A percentile compares a stretch with the other conserved stretches of the same genome.
Conservation (phyloP, 2,797 vertebrate species). For the Cynopterus sphinx region DNA sequence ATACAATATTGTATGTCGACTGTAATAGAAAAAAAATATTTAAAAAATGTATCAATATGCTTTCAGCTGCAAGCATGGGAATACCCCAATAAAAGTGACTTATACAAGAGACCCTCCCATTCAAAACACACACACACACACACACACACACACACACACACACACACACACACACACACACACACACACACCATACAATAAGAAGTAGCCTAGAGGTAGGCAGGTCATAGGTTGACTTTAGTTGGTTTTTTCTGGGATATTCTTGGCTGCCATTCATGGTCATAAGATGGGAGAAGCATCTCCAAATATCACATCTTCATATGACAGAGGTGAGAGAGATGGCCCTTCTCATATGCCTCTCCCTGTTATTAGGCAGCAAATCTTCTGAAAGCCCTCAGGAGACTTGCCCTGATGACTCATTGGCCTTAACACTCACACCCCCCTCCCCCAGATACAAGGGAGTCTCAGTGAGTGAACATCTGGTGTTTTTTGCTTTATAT, state of each 20-base stretch:
- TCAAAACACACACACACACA: neutral
- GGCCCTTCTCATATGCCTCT: neutral
- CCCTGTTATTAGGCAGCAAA: neutral
- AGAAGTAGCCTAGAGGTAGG: neutral
- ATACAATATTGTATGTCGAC: too few relatives aligned
- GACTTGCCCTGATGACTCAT: neutral
- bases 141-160: neutral
- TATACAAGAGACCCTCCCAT: neutral
- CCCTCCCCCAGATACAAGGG: neutral
- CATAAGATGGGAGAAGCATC: neutral
- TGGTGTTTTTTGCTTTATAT: neutral
- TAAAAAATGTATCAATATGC: neutral
- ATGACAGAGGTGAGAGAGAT: neutral
- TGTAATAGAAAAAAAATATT: too few relatives aligned
- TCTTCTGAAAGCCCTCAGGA: neutral
- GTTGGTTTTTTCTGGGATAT: slow-evolving; percentile 23
- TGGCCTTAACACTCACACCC: neutral
- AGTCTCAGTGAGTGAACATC: neutral
- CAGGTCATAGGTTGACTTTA: neutral
- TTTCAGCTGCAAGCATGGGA: neutral
- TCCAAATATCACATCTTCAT: neutral
- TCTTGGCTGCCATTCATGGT: neutral
- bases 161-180: neutral
- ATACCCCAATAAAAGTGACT: neutral
- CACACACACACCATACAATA: neutral